Evolutionary conservation across 1,140 invertebrate genomes (phyloP).

Genomic region (Gryon sp.): DNA sequence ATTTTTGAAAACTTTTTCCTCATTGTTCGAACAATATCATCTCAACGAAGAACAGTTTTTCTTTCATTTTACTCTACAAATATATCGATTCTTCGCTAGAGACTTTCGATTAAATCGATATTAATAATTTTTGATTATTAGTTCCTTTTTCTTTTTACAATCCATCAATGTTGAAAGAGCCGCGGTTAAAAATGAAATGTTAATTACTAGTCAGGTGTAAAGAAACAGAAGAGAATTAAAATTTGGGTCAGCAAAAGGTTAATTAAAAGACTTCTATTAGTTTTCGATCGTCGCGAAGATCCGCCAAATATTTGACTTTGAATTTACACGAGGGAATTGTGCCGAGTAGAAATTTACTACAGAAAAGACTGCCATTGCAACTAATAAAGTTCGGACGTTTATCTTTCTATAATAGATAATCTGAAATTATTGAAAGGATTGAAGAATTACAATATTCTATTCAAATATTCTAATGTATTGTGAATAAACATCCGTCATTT

Average conservation of each 20-base stretch:
- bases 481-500: no score
- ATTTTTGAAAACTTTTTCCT: no score
- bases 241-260: constrained; percentile 44
- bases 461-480: no score
- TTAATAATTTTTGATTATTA: constrained; percentile 21
- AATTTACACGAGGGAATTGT: constrained; percentile 43
- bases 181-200: constrained; percentile 30
- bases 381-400: no score
- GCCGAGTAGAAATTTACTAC: constrained; percentile 30
- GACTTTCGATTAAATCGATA: constrained; percentile 15
- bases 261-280: constrained; percentile 56
- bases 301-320: constrained; percentile 40
- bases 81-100: no score
- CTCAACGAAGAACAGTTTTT: no score
- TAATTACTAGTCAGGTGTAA: constrained; percentile 26
- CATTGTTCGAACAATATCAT: no score
- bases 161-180: constrained; percentile 3
- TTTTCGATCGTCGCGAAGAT: constrained; percentile 39
- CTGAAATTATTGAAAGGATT: no score
- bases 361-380: background rate
- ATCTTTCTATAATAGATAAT: no score
- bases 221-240: constrained; percentile 31
- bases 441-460: no score
- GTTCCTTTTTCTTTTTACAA: background rate
- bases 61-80: no score